A percentile compares a stretch with the other conserved stretches of the same genome.
Conservation (phyloP, 1,140 invertebrate genomes). For the Scylla paramamosain region DNA sequence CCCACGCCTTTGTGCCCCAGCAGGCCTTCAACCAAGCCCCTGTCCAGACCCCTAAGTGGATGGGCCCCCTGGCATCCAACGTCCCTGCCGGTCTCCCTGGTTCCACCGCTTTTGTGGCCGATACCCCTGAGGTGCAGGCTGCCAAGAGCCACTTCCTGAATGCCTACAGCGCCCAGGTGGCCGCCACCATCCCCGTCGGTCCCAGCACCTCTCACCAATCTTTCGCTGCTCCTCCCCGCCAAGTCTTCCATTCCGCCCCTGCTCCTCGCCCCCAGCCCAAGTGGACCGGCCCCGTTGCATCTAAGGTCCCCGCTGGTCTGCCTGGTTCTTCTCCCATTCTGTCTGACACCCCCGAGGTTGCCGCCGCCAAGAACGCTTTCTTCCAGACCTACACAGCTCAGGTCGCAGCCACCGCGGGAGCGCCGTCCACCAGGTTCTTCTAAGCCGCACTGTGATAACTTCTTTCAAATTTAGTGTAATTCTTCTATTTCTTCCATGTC, state of each 20-base stretch:
- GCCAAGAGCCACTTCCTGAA: constrained; percentile 69
- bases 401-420: constrained; percentile 49
- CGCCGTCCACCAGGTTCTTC: neutral
- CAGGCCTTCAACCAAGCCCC: constrained; percentile 52
- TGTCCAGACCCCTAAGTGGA: constrained; percentile 69
- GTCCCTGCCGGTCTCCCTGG: constrained; percentile 76
- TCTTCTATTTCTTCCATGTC: neutral
- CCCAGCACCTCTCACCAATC: neutral
- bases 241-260: neutral
- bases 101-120: constrained; percentile 51
- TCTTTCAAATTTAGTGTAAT: neutral
- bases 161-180: constrained; percentile 54
- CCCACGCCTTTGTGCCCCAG: constrained; percentile 9
- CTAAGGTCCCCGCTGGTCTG: constrained; percentile 53
- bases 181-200: constrained; percentile 30
- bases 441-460: constrained; percentile 47
- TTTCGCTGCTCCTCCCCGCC: neutral
- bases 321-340: neutral
- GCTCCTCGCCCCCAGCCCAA: constrained; percentile 47
- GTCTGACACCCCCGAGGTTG: constrained; percentile 35
- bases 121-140: constrained; percentile 71
- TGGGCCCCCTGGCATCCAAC: constrained; percentile 73
- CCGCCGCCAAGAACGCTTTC: constrained; percentile 48
- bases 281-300: constrained; percentile 59
- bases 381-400: constrained; percentile 50